Conservation (phyloP, 2,113 vertebrate genomes). For the Delphinus delphis region DNA sequence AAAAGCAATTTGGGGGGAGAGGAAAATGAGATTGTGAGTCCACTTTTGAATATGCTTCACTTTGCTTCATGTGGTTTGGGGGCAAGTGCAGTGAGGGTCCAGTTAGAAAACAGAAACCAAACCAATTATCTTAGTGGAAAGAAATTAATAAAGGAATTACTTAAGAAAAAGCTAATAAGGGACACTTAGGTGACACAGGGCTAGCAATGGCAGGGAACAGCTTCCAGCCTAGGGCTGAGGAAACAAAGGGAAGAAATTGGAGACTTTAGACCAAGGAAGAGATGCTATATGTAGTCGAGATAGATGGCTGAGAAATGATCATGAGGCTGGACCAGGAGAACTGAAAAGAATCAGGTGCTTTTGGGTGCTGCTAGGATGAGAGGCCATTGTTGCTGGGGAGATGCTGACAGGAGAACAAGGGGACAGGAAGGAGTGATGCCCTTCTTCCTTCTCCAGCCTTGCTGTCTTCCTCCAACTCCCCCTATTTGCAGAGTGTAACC, state of each 20-base stretch:
- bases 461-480: neutral
- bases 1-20: neutral
- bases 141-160: neutral
- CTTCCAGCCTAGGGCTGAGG: neutral
- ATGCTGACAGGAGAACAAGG: neutral
- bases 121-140: neutral
- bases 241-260: neutral
- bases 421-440: rapidly evolving
- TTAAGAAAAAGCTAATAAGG: neutral
- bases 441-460: neutral
- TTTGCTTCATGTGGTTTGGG: neutral
- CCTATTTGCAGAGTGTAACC: neutral
- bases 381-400: neutral
- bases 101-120: neutral
- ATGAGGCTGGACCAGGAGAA: neutral
- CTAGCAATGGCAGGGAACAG: neutral
- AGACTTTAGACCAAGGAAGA: neutral
- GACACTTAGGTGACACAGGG: neutral
- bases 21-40: neutral
- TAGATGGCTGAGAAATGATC: neutral
- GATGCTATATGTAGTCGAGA: neutral
- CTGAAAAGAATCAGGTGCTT: neutral
- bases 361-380: too few relatives aligned
- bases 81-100: neutral
- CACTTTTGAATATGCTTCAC: neutral